Base-by-base conservation (phyloP, 2,113 vertebrate genomes). In the Colius striatus region DNA sequence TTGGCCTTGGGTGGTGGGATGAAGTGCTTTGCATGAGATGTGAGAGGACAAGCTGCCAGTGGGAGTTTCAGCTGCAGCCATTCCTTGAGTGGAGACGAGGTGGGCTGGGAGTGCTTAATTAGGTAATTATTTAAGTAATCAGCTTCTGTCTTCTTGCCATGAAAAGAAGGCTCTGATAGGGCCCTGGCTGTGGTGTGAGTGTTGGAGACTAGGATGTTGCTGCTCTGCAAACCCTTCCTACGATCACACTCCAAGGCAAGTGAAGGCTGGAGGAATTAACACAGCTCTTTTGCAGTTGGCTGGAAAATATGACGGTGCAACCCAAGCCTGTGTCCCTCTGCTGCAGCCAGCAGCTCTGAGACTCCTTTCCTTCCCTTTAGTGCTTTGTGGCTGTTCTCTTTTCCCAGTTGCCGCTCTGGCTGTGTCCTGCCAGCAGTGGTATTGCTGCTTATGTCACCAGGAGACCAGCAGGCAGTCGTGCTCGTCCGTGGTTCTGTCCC, bases 241-340 rank as follows among this genome's bases (percentile, higher is more conserved):
- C 3, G 23, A 18, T 26, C 25, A 6, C 67, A 43, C 48, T 66
- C n/a, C 8, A 51, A 90, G 76, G 87, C 48, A 36, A 85, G 81
- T 0, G 18, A 57, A 26, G 45, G 58, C 77, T 57, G 70, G 14
- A 80, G 87, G 89, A 72, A 76, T 29, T 73, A 78, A 13, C 2
- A 10, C 10, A 68, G 21, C 32, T 66, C 29, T 70, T 70, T 58
- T 47, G 68, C 57, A 60, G 53, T 34, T 71, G 60, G 74, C 80
- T 94, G 96, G 96, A 96, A 97, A 97, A 96, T 90, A 41, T 89
- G 95, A 96, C 55, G 17, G 2, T 11, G 72, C 25, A 89, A 53
- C 55, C 74, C 80, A 17, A 82, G 55, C 53, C 32, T 3, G 26
- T 17, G 12, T 88, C 90, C 83, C 92, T 60, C 3, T 0, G 16